A percentile compares a stretch with the other conserved stretches of the same genome.
phyloP scores from a whole-genome alignment of 2,888 invertebrate genomes.

The Metacarcinus magister region DNA sequence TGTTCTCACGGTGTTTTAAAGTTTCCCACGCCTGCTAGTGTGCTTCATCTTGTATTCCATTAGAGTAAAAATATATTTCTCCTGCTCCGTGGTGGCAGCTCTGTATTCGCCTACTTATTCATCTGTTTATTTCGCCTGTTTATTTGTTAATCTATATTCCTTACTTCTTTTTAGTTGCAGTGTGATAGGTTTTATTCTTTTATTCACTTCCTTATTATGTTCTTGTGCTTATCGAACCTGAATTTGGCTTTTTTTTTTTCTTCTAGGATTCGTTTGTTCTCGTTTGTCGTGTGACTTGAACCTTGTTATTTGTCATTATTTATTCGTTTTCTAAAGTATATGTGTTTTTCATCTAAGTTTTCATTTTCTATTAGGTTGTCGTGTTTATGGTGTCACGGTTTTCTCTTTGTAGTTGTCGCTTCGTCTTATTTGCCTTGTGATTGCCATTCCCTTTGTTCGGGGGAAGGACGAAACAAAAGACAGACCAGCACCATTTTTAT shows the following conservation, averaged over 20 bases:
- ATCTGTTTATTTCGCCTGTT: background rate
- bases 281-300: background rate
- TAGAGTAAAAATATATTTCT: background rate
- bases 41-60: background rate
- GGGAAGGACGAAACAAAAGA: background rate
- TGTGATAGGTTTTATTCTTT: background rate
- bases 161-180: background rate
- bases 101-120: background rate
- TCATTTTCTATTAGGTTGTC: slow-evolving; percentile 30
- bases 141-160: background rate
- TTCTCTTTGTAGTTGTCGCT: slow-evolving; percentile 3
- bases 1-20: slow-evolving; percentile 1
- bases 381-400: slow-evolving; percentile 1
- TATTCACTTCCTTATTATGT: background rate
- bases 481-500: background rate
- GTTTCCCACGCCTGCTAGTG: background rate
- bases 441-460: background rate
- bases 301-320: background rate
- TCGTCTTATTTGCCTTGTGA: slow-evolving; percentile 18
- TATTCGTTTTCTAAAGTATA: background rate
- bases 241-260: background rate
- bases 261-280: background rate
- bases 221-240: background rate
- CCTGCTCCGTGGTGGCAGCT: background rate
- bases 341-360: background rate